Evolutionary conservation across 2,888 invertebrate genomes (phyloP).

Genomic region (Pyrochroa serraticornis): DNA sequence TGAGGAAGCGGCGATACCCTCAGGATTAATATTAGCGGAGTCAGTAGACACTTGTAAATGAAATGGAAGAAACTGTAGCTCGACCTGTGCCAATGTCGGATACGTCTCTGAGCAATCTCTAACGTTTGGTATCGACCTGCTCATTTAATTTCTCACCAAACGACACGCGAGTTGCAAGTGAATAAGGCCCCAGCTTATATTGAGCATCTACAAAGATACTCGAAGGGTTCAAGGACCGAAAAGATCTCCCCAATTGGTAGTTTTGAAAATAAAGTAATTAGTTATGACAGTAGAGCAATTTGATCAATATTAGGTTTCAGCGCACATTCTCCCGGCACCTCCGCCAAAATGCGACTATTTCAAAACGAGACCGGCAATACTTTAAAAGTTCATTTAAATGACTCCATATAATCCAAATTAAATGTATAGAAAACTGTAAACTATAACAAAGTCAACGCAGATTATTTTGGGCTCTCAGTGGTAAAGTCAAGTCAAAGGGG

Average conservation of each 20-base stretch:
- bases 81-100: constrained; percentile 9
- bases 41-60: constrained; percentile 19
- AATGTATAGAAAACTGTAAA: no score
- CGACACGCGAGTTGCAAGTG: constrained; percentile 32
- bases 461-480: constrained; percentile 13
- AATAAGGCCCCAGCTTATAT: constrained; percentile 13
- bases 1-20: neutral
- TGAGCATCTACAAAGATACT: constrained; percentile 7
- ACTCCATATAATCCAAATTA: no score
- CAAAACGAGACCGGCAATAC: no score
- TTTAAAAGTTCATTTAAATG: no score
- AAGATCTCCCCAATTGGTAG: no score
- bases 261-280: no score
- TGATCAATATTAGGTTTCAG: no score
- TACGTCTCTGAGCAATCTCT: constrained; percentile 32
- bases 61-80: constrained; percentile 24
- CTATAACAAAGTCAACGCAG: constrained; percentile 17
- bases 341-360: no score
- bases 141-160: constrained; percentile 39
- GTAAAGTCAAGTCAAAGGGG: constrained; percentile 19
- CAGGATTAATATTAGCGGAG: constrained; percentile 12
- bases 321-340: no score
- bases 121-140: constrained; percentile 39
- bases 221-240: no score
- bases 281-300: no score